phyloP scores from a whole-genome alignment of 2,113 vertebrate species.

The Seriola dumerili region DNA sequence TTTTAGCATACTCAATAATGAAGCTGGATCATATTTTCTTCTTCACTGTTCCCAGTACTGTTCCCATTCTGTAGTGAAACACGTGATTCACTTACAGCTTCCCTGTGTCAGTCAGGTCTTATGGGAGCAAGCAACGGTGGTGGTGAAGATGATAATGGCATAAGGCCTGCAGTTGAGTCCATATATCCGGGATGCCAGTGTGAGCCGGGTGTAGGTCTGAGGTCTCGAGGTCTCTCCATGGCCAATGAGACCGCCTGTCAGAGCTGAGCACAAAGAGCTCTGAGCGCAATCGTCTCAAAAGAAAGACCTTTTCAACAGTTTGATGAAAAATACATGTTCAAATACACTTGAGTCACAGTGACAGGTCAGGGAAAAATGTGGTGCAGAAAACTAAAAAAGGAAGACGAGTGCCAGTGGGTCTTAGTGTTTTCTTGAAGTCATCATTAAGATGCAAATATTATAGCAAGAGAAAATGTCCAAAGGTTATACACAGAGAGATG shows the following conservation, averaged over 20 bases:
- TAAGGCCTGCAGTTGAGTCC: constrained; percentile 21
- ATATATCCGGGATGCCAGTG: neutral
- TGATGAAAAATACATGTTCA: constrained; percentile 72
- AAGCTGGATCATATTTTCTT: neutral
- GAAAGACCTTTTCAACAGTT: constrained; percentile 62
- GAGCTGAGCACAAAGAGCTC: constrained; percentile 53
- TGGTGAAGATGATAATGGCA: constrained; percentile 13
- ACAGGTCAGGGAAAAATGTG: constrained; percentile 40
- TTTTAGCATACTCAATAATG: neutral
- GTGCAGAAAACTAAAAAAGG: constrained; percentile 22
- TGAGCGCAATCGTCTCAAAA: constrained; percentile 21
- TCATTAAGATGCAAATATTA: constrained; percentile 29
- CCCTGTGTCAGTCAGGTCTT: constrained; percentile 23
- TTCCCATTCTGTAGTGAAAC: neutral
- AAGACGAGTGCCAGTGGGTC: constrained; percentile 1
- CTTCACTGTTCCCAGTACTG: neutral
- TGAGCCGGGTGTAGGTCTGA: constrained; percentile 38
- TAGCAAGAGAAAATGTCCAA: constrained; percentile 13
- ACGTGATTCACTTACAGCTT: constrained; percentile 13
- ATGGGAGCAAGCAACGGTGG: neutral
- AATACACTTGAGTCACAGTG: constrained; percentile 40
- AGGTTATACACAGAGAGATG: neutral
- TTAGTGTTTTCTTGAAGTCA: constrained; percentile 12
- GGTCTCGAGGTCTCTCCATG: constrained; percentile 26
- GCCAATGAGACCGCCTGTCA: constrained; percentile 38